phyloP scores from a whole-genome alignment of 2,888 invertebrate species.

The Tetranychus piercei region DNA sequence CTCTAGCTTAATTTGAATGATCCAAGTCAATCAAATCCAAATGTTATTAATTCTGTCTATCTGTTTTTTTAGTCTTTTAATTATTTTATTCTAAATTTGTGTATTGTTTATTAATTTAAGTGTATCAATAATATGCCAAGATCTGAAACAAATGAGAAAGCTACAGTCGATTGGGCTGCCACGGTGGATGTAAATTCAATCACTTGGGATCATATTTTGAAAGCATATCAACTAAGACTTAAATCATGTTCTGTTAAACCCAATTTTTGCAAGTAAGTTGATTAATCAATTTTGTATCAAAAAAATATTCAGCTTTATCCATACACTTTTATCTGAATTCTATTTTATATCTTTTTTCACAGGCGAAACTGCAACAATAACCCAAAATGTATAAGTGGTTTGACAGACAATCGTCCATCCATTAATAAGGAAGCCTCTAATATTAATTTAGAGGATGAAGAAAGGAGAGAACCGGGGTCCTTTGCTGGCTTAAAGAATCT shows the following conservation, averaged over 20 bases:
- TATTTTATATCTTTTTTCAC: background rate
- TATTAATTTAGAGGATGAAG: slow-evolving; percentile 31
- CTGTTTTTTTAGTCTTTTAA: background rate
- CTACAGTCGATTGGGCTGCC: slow-evolving; percentile 7
- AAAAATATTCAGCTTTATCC: background rate
- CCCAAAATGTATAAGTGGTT: slow-evolving; percentile 41
- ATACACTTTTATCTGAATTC: background rate
- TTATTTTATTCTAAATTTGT: background rate
- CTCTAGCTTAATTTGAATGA: no score
- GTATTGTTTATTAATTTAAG: background rate
- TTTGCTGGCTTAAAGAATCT: slow-evolving; percentile 45
- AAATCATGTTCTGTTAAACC: slow-evolving; percentile 11
- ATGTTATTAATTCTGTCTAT: background rate
- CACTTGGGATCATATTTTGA: slow-evolving; percentile 4
- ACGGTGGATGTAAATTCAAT: background rate
- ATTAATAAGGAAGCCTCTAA: slow-evolving; percentile 36
- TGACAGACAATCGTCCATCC: slow-evolving; percentile 41
- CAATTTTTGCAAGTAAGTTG: slow-evolving; percentile 9
- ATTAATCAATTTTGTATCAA: background rate
- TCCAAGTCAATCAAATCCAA: no score
- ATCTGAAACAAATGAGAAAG: background rate
- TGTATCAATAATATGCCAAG: background rate
- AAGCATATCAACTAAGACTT: slow-evolving; percentile 5
- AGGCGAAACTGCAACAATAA: slow-evolving; percentile 43
- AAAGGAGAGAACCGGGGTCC: slow-evolving; percentile 23